Evolutionary conservation across 53 echinoderm and acorn worm genomes (phyloP), one percentile per base, ranked within the genome.

Genomic region (Patiria pectinifera): DNA sequence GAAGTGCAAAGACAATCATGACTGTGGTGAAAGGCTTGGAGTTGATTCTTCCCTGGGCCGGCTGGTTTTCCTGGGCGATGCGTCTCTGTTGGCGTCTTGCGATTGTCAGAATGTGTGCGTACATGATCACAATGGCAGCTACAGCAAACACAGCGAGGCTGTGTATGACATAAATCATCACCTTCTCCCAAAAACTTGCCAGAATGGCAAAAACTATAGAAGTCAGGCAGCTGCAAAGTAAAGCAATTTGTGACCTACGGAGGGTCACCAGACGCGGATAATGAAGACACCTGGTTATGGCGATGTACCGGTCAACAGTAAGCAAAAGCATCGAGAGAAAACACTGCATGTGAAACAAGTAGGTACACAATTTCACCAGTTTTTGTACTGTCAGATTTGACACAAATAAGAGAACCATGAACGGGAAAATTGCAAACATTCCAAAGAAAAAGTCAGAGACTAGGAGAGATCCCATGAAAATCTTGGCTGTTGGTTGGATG

Each of bases 21-120:
- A 84, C 63, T 58, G 62, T 84, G 35, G 66, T 84, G 66, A 84
- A 84, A 2, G 84, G 26, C 43, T 84, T 84, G 15, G 45, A 14
- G 23, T 35, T 66, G 63, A 66, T 35, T 15, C 66, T 49, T 12
- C 66, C 19, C 48, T 22, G 4, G 21, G 84, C 62, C 6, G 66
- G 62, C 19, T 43, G 62, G 84, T 84, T 84, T 63, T 62, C 84
- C 43, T 35, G 26, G 84, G 66, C 66, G 66, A 62, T 63, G 11
- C 84, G 62, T 2, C 84, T 15, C 59, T 62, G 35, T 26, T 84
- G 84, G 48, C 66, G 66, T 26, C 58, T 49, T 18, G 84, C 84
- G 62, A 84, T 84, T 35, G 9, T 58, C 84, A 84, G 66, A 44
- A 84, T 84, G 84, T 84, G 84, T 26, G 62, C 25, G 84, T 63